Conservation (phyloP, 2,113 vertebrate genomes). For the Pachycephala philippinensis region DNA sequence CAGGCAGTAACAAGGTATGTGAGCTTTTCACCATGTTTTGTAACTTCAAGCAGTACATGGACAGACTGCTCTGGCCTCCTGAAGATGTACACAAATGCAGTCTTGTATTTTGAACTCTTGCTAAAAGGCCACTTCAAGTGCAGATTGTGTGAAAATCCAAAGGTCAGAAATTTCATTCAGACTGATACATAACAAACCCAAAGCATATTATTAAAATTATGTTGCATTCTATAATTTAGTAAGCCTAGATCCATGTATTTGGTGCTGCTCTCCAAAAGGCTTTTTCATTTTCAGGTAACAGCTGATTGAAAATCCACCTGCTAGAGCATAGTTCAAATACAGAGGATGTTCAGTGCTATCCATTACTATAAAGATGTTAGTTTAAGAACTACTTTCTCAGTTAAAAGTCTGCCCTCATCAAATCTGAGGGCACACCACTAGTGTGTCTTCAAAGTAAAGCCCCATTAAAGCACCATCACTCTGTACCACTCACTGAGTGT, state of each 20-base stretch:
- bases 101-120: too few relatives aligned
- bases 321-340: background rate
- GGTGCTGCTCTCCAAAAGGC: background rate
- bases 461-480: background rate
- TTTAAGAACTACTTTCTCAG: background rate
- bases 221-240: background rate
- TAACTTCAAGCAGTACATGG: too few relatives aligned
- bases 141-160: too few relatives aligned
- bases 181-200: background rate
- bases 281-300: background rate
- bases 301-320: background rate
- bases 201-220: background rate
- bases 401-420: background rate
- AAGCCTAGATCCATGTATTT: background rate
- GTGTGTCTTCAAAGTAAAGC: background rate
- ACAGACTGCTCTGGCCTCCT: too few relatives aligned
- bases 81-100: too few relatives aligned
- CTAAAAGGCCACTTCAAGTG: too few relatives aligned
- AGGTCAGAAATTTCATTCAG: too few relatives aligned
- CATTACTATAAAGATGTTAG: background rate
- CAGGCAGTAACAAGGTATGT: too few relatives aligned
- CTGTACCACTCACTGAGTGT: background rate
- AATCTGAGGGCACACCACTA: background rate
- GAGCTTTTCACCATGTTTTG: too few relatives aligned
- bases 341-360: background rate